Evolutionary conservation across 2,113 vertebrate species (phyloP).

Genomic region (Murina feae): DNA sequence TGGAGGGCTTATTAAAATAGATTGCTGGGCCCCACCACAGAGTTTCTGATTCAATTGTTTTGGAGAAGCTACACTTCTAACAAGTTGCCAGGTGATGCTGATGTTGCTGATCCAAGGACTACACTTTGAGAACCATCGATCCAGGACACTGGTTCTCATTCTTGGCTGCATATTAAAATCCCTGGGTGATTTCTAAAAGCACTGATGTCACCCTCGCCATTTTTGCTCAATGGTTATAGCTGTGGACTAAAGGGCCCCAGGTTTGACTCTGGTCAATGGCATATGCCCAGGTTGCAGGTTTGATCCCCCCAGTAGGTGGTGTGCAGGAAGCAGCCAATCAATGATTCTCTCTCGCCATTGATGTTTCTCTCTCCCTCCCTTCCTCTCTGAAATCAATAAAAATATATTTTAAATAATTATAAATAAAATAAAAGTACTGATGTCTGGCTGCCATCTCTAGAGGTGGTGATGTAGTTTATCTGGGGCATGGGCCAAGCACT

Average conservation of each 20-base stretch:
- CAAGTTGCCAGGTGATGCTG: neutral
- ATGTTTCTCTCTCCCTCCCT: too few species aligned
- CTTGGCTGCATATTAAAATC: neutral
- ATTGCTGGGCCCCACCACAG: neutral
- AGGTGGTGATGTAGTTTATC: neutral
- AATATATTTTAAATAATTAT: too few species aligned
- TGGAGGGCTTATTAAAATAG: neutral
- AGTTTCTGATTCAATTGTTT: neutral
- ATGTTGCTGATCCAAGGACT: too few species aligned
- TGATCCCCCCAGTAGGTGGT: too few species aligned
- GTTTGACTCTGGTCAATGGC: too few species aligned
- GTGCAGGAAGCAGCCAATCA: too few species aligned
- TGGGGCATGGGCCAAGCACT: neutral
- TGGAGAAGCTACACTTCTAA: neutral
- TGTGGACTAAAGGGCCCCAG: too few species aligned
- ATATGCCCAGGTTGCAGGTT: too few species aligned
- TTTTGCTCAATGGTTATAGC: too few species aligned
- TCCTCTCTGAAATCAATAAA: too few species aligned
- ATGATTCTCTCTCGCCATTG: too few species aligned
- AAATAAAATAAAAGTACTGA: too few species aligned
- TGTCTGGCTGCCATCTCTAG: neutral
- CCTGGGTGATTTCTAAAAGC: neutral
- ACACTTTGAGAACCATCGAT: neutral
- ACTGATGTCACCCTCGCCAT: neutral
- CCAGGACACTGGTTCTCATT: neutral